Base-by-base conservation (phyloP, 2,888 invertebrate genomes). In the Pristionchus fissidentatus region DNA sequence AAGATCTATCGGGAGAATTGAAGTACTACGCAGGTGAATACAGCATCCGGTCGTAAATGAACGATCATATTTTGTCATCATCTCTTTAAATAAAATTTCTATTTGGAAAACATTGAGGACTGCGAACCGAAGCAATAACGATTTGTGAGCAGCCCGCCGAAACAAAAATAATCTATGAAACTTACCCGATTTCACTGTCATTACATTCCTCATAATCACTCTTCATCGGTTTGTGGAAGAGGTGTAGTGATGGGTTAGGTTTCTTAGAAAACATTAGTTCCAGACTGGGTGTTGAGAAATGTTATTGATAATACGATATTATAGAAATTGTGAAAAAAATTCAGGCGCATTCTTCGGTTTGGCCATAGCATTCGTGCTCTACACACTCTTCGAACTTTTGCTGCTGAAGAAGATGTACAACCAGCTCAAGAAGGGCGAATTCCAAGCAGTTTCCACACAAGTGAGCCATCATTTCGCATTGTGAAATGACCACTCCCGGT, bases 401-500 rank as follows among this genome's bases (percentile, higher is more conserved):
- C 83, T 89, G 1, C 87, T 87, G 13, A 84, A 83, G 77, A 87
- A 87, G 78, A 87, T 86, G 84, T 86, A 88, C 83, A 79, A 87
- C 22, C 73, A 87, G 13, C 84, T 89, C 70, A 83, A 86, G 79
- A 83, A 86, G 79, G 57, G 46, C 66, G 43, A 49, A n/a, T 62
- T 49, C 66, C 46, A 49, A 13, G 35, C 66, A 15, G 62, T 46
- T n/a, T 3, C 60, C 49, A 57, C 60, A 26, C 79, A 77, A 49
- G 49, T 77, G 19, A n/a, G 32, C n/a, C 62, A 62, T 22, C 8
- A 26, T 62, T 62, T 62, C 62, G 62, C 62, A 26, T 41, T 32
- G 32, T 35, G 19, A 32, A 29, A 15, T 49, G 13, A 49, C 19
- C 52, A 49, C 19, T 19, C 52, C 19, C 52, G 19, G 52, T 15